Conservation (phyloP, 2,888 invertebrate species). For the Agrochola circellaris region DNA sequence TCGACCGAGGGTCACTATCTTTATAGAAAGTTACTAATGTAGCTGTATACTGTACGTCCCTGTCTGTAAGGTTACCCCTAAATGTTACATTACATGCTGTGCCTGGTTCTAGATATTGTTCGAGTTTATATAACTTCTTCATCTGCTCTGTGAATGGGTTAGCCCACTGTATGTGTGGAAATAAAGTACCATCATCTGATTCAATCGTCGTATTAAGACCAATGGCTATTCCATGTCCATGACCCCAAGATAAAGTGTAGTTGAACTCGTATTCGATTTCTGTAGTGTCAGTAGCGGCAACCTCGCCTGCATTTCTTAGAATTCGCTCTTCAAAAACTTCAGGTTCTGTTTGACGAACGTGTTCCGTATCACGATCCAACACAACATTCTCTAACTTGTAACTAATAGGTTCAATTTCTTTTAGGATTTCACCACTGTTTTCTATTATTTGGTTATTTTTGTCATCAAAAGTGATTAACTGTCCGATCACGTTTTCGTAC, state of each 20-base stretch:
- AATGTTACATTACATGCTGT: constrained; percentile 96
- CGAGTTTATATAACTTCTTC: constrained; percentile 91
- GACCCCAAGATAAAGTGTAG: constrained; percentile 95
- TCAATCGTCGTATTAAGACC: constrained; percentile 92
- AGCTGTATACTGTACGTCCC: constrained; percentile 94
- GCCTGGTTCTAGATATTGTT: constrained; percentile 93
- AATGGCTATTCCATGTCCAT: constrained; percentile 93
- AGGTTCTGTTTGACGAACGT: constrained; percentile 86
- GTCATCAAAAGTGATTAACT: constrained; percentile 92
- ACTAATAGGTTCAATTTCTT: constrained; percentile 94
- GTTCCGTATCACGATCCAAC: constrained; percentile 89
- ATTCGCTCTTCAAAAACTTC: constrained; percentile 89
- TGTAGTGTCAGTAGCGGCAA: constrained; percentile 92
- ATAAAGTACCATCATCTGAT: constrained; percentile 89
- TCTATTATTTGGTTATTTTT: constrained; percentile 89
- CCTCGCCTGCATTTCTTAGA: constrained; percentile 90
- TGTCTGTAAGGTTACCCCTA: constrained; percentile 93
- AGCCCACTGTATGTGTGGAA: constrained; percentile 93
- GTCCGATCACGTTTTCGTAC: constrained; percentile 92
- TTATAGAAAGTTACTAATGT: constrained; percentile 93
- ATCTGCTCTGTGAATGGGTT: constrained; percentile 89
- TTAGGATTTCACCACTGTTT: constrained; percentile 93
- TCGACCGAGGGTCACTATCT: constrained; percentile 90
- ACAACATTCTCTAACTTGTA: constrained; percentile 94
- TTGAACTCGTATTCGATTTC: constrained; percentile 94